Base-by-base conservation (phyloP, 2,888 invertebrate genomes). In the Drosophila tanythrix region DNA sequence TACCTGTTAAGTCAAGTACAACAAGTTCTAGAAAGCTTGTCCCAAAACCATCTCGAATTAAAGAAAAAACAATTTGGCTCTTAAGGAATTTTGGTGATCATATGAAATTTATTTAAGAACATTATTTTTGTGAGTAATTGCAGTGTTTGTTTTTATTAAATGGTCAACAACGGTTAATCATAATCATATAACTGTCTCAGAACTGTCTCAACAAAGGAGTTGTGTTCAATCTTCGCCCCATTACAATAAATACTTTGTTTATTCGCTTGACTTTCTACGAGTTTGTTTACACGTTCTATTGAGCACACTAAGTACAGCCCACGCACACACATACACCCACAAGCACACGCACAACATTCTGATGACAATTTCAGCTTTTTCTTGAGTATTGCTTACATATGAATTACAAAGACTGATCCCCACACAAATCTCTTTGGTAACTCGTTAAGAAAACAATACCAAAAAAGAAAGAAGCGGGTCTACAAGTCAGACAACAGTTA, bases 401-500 rank as follows among this genome's bases (percentile, higher is more conserved):
- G 53, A 57, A 75, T 66, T 62, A 58, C 62, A 59, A 25, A 27
- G 29, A 55, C 50, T 48, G 72, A 66, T 67, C 48, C 72, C 68
- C 76, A 76, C 77, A 70, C 71, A 75, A 79, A 75, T 75, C 52
- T 55, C 33, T 50, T 43, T 43, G 60, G 63, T 31, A 78, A 75
- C 77, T 67, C 64, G 75, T 66, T 79, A 46, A 50, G 61, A 73
- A 69, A 68, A 69, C 25, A 69, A 40, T 40, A 61, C 79, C 79
- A 67, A 67, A 57, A 69, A 35, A 40, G 25, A 64, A 65, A 79
- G 56, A 68, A 79, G 63, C 76, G 64, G 76, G 76, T 76, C 80
- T 73, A 61, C 62, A 55, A 70, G 59, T 74, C 76, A 69, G 82
- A 82, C 62, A 84, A 68, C 70, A 84, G 85, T 85, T 85, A 83